Evolutionary conservation across 2,797 vertebrate species (phyloP).

Genomic region (Halcyon leucocephala): DNA sequence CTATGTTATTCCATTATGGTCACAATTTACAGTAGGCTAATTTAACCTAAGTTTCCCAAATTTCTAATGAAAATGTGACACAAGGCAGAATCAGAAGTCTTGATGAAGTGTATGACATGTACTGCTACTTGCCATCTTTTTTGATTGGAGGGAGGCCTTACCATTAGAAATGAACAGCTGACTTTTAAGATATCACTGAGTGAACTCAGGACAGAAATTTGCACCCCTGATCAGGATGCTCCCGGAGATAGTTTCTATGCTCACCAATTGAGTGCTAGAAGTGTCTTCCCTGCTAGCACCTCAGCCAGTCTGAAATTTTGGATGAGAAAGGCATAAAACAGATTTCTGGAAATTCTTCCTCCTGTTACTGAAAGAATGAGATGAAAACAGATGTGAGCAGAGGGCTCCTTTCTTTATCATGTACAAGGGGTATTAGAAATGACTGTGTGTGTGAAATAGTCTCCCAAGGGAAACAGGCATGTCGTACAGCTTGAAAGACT

Average conservation of each 20-base stretch:
- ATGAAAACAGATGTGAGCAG: background rate
- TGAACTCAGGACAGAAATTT: background rate
- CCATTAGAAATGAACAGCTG: background rate
- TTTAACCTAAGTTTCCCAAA: background rate
- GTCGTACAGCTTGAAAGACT: background rate
- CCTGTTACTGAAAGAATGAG: background rate
- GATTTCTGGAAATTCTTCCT: background rate
- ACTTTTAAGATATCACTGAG: background rate
- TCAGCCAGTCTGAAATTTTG: background rate
- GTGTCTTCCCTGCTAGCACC: background rate
- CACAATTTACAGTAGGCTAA: background rate
- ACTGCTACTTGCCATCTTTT: background rate
- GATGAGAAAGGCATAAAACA: background rate
- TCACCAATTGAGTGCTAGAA: background rate
- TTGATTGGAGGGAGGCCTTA: background rate
- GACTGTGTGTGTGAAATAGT: background rate
- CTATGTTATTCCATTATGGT: background rate
- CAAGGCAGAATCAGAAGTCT: background rate
- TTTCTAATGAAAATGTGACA: background rate
- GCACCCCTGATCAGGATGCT: background rate
- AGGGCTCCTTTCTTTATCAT: background rate
- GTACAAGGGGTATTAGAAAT: background rate
- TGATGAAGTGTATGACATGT: background rate
- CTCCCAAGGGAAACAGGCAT: constrained; percentile 1
- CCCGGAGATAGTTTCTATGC: background rate